Base-by-base conservation (phyloP, 2,113 vertebrate species). In the Tamias sibiricus region DNA sequence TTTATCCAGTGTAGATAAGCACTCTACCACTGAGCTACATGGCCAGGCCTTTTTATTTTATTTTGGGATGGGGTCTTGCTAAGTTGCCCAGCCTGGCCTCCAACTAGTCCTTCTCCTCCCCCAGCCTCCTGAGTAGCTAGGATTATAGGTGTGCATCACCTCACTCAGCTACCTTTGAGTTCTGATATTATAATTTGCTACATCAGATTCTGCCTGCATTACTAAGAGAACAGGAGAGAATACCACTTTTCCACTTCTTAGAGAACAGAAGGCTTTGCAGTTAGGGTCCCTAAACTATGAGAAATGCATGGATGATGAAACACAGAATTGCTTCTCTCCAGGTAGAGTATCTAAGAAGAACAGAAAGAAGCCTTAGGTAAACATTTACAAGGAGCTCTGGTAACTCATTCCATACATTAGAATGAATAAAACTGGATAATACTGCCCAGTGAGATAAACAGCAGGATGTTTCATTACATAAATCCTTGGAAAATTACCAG, bases 371-470 rank as follows among this genome's bases (percentile, higher is more conserved):
- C 83, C 79, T 26, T 11, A 8, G 90, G 26, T 30, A 49, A 32
- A 40, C 57, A 10, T 10, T 8, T 1, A 6, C 9, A 17, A 19
- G 2, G 17, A 19, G 17, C 52, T 72, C n/a, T 20, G 74, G 26
- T 32, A 7, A 16, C 44, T 89, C 28, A 4, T 6, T 32, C 52
- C 59, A 24, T 0, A 42, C 4, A 11, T 14, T 0, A 9, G 11
- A 66, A 84, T 28, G 26, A 80, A 86, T 0, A 1, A 44, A 17
- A 54, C 62, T 10, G 69, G 52, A 26, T 40, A 10, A 11, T 30
- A 37, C 66, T 37, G 40, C 22, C 28, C 28, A 16, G 28, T 6
- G 66, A 87, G 54, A 59, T 44, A 6, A 13, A 35, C 0, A 14
- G 2, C 35, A 66, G 35, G 69, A 52, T 5, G 35, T 9, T 13